Base-by-base conservation (phyloP, 1,140 invertebrate species). In the Ips typographus region DNA sequence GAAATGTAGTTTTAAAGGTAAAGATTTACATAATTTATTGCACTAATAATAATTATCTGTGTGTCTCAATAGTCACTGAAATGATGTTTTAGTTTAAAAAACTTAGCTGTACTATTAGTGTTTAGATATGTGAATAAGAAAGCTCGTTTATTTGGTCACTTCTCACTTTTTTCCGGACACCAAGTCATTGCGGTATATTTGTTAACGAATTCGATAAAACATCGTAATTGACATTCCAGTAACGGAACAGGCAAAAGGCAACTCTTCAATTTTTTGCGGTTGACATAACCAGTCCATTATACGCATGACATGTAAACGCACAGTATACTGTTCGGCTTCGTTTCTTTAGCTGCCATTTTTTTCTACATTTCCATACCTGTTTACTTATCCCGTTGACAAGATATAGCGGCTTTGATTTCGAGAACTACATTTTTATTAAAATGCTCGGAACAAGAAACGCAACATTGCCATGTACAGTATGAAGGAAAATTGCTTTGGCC, bases 401-500 rank as follows among this genome's bases (percentile, higher is more conserved):
- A 60, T 60, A 60, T 53, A 51, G 44, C 7, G 47, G 37, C 65
- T 68, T 40, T 68, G 65, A 68, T 68, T 60, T 68, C 65, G 40
- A 68, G 65, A 68, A 68, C 37, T 53, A 57, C 44, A 68, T 68
- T 68, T 68, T 68, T 60, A 68, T 60, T 68, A 60, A 68, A 60
- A 60, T 68, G 8, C 39, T 38, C 22, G 36, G 22, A 4, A 22
- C n/a, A 60, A 52, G 40, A 66, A 38, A 60, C 51, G 52, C 47
- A 59, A 60, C 56, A 39, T 60, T 51, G 43, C 65, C 65, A 66
- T 66, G 47, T 66, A 57, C 7, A 66, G 65, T 66, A 66, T 53
- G 61, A 51, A 52, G 40, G 47, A 64, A 51, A 64, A 52, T 43
- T 51, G 42, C 65, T 44, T 52, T 22, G 3, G 39, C 55, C 6